Conservation (phyloP, 2,797 vertebrate species). For the Sitta carolinensis region DNA sequence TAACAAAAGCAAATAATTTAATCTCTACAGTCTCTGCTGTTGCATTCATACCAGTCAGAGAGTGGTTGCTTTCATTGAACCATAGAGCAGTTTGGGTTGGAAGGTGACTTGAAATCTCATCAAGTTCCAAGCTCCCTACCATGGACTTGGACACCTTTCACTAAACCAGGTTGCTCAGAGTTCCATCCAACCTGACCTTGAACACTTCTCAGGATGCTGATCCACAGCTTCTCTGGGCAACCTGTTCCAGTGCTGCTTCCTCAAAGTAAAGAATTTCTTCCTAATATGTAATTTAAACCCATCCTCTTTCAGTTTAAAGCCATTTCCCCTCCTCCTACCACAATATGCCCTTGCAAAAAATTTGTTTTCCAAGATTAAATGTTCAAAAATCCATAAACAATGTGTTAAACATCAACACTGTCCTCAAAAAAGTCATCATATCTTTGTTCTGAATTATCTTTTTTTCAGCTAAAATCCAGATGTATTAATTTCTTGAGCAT, state of each 20-base stretch:
- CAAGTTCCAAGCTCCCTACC: background rate
- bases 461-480: background rate
- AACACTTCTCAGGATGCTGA: background rate
- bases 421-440: background rate
- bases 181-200: background rate
- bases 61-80: background rate
- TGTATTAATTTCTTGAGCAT: background rate
- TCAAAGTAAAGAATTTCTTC: background rate
- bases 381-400: background rate
- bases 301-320: background rate
- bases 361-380: background rate
- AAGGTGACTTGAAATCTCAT: background rate
- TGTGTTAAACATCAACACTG: background rate
- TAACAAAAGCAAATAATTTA: background rate
- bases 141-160: background rate
- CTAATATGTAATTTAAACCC: background rate
- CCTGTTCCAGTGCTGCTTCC: background rate
- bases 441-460: background rate
- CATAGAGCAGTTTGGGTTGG: rapidly evolving
- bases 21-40: background rate
- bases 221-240: background rate
- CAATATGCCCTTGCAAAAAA: background rate
- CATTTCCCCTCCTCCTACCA: background rate
- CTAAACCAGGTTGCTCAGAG: background rate
- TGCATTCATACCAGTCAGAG: background rate